Percentiles rank a stretch among this genome's conserved stretches.
These are phyloP conservation scores for Hucho hucho DNA, from an alignment of 2,113 vertebrate genomes.

Conservation along the genomic window DNA sequence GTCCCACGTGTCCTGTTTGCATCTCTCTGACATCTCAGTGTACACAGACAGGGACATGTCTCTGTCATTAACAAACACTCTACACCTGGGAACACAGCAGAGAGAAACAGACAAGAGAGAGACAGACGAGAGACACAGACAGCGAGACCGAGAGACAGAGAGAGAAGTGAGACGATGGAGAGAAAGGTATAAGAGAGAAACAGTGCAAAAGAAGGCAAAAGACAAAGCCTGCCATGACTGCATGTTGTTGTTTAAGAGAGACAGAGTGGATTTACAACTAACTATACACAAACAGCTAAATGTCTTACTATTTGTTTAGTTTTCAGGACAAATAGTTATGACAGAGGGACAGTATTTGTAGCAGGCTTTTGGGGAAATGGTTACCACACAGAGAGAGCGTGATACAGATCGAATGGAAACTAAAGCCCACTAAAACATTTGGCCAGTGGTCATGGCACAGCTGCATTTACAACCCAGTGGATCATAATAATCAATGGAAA, in stretches of 20 bases:
- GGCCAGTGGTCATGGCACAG: not conserved
- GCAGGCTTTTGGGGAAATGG: not conserved
- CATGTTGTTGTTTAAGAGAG: no score
- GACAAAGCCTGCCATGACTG: no score
- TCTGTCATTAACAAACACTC: conserved; percentile 17
- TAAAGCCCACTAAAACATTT: not conserved
- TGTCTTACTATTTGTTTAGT: not conserved
- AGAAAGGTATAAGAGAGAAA: no score
- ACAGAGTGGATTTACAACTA: no score
- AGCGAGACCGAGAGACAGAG: not conserved
- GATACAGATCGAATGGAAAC: not conserved
- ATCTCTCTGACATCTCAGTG: conserved; percentile 31
- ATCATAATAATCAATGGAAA: not conserved
- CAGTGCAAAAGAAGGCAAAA: no score
- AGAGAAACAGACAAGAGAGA: not conserved
- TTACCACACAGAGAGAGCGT: not conserved
- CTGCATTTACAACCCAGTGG: not conserved
- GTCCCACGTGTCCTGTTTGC: not conserved
- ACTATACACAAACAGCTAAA: not conserved
- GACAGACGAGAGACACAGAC: not conserved
- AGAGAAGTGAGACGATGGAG: not conserved
- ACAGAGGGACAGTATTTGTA: not conserved
- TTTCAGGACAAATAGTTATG: not conserved
- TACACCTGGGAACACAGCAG: conserved; percentile 1
- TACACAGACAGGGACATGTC: conserved; percentile 36